phyloP scores from a whole-genome alignment of 2,797 vertebrate species.

The Rhyacichthys aspro region DNA sequence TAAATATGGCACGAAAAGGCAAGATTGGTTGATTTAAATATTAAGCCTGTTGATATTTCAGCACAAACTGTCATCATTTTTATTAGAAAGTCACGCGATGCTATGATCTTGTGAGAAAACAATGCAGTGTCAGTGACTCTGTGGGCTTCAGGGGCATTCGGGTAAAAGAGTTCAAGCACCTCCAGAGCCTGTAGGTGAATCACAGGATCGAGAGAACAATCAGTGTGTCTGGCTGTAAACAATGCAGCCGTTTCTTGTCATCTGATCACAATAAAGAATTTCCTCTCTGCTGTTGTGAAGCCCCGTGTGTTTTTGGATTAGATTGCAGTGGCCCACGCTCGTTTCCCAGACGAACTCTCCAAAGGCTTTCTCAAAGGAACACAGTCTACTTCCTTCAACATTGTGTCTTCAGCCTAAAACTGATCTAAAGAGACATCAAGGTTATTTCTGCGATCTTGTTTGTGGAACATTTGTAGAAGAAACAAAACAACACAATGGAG shows the following conservation, averaged over 20 bases:
- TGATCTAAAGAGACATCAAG: constrained; percentile 49
- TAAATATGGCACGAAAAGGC: not conserved
- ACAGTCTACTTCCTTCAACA: constrained; percentile 69
- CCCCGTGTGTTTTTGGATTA: constrained; percentile 64
- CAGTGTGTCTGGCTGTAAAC: constrained; percentile 50
- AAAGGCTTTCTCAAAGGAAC: constrained; percentile 57
- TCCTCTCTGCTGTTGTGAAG: constrained; percentile 64
- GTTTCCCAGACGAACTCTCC: constrained; percentile 66
- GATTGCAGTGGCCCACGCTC: constrained; percentile 75
- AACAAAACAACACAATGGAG: constrained; percentile 62
- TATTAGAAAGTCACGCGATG: no score
- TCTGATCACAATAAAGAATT: constrained; percentile 66
- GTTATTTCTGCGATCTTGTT: constrained; percentile 45
- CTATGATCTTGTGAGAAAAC: constrained; percentile 14
- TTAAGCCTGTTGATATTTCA: no score
- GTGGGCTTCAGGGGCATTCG: constrained; percentile 49
- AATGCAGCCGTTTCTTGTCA: constrained; percentile 62
- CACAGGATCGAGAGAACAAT: constrained; percentile 59
- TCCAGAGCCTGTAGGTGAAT: constrained; percentile 60
- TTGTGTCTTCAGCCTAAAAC: constrained; percentile 45
- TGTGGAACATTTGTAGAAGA: constrained; percentile 22
- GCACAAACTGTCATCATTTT: no score
- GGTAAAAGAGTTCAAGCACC: constrained; percentile 37
- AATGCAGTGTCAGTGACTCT: constrained; percentile 37
- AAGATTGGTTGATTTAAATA: no score